Base-by-base conservation (phyloP, 2,113 vertebrate species). In the Cervus canadensis region DNA sequence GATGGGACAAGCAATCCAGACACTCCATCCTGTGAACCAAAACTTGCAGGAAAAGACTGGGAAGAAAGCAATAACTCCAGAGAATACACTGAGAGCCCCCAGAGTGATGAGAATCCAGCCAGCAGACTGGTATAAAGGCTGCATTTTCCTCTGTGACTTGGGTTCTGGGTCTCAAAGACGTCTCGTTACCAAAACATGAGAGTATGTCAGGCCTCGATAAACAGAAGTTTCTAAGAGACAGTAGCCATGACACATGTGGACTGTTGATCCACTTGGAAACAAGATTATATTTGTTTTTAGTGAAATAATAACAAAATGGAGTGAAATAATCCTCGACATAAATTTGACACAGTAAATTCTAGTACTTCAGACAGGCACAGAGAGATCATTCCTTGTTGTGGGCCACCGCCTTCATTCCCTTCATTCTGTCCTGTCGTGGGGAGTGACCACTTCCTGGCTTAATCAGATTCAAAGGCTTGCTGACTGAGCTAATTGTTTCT, bases 181-280 rank as follows among this genome's bases (percentile, higher is more conserved):
- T 96, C 96, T 98, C 95, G 98, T 98, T 98, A 91, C 98, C 94
- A 87, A 94, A 90, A 91, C 95, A 0, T 2, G 85, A 94, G 92
- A 60, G 67, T 87, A 89, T 95, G 85, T 91, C 6, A 17, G 95
- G 62, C 98, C 98, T 97, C 79, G 71, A 96, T 97, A 98, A 99
- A 99, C 98, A 98, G 85, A 96, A 97, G 98, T 98, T 97, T 98
- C 99, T 98, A 99, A 96, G 99, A 99, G 95, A 99, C 99, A 0
- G 98, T 99, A 98, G 98, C 95, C 98, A 98, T 56, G 98, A 97
- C 84, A 96, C 90, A 87, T 4, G 60, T 26, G 93, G 95, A 94
- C 94, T 98, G 97, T 98, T 98, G 98, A 98, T 98, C 97, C 98
- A 96, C 96, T 98, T 93, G n/a, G 43, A 97, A 96, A 97, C n/a